Percentiles rank a stretch among this genome's conserved stretches.
Conservation (phyloP, 2,797 vertebrate genomes). For the Tadarida brasiliensis region DNA sequence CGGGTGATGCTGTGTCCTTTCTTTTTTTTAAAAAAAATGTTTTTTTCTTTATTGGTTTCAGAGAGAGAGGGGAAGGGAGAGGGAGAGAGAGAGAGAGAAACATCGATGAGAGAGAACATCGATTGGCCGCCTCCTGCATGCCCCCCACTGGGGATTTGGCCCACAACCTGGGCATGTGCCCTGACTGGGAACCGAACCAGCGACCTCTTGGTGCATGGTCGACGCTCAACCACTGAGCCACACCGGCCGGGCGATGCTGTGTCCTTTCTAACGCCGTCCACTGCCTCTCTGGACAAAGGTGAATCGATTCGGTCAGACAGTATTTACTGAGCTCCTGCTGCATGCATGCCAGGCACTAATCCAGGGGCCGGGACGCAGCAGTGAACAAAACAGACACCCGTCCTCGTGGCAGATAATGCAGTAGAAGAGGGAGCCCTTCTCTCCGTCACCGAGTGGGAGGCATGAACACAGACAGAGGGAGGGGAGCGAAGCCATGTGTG, state of each 20-base stretch:
- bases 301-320: neutral
- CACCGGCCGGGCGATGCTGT: neutral
- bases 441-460: neutral
- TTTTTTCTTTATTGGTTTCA: no score
- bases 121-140: no score
- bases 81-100: no score
- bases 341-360: neutral
- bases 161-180: no score
- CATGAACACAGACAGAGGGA: neutral
- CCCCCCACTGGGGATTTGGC: no score
- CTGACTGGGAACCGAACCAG: no score
- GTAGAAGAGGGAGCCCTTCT: neutral
- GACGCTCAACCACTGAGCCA: no score
- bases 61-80: no score
- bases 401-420: accelerated
- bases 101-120: no score
- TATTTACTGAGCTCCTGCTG: neutral
- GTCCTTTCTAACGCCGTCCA: neutral
- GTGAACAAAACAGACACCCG: neutral
- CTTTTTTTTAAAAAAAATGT: no score
- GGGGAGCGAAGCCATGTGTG: accelerated
- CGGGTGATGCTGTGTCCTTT: neutral
- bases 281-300: neutral
- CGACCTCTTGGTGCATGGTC: no score
- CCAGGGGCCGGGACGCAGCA: neutral